These are phyloP conservation scores for Pediacus dermestoides DNA, from an alignment of 2,888 invertebrate genomes.

Conservation along the genomic window DNA sequence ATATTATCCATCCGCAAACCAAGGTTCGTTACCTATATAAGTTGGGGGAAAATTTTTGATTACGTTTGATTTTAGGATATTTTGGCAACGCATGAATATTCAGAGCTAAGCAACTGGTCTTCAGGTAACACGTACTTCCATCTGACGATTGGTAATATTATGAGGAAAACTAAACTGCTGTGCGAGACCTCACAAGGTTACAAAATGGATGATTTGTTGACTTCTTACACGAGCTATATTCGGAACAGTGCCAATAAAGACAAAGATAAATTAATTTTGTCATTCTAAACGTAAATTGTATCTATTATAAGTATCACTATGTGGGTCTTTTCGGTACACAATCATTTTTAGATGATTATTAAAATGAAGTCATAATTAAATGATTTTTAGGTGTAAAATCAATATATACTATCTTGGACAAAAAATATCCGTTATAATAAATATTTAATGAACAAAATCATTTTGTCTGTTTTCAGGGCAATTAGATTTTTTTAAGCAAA, in stretches of 20 bases:
- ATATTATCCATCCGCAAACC: constrained; percentile 80
- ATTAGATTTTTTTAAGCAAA: no score
- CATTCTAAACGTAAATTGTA: not conserved
- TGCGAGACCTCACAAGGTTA: constrained; percentile 92
- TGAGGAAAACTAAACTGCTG: constrained; percentile 81
- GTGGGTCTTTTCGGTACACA: no score
- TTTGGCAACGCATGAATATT: constrained; percentile 79
- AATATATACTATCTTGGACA: no score
- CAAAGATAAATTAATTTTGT: constrained; percentile 15
- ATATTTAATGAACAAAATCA: no score
- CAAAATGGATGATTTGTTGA: constrained; percentile 94
- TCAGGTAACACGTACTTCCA: constrained; percentile 94
- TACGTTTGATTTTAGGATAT: constrained; percentile 60
- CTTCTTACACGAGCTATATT: constrained; percentile 75
- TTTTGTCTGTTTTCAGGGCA: no score
- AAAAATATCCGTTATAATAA: no score
- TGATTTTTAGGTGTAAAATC: no score
- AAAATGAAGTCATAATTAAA: no score
- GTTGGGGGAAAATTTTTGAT: constrained; percentile 9
- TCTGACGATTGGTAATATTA: constrained; percentile 91
- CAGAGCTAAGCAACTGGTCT: constrained; percentile 90
- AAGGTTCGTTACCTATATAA: constrained; percentile 57
- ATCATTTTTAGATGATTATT: no score
- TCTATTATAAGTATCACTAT: no score
- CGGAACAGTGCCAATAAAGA: constrained; percentile 23